Base-by-base conservation (phyloP, 2,113 vertebrate genomes). In the Muntiacus muntjak region DNA sequence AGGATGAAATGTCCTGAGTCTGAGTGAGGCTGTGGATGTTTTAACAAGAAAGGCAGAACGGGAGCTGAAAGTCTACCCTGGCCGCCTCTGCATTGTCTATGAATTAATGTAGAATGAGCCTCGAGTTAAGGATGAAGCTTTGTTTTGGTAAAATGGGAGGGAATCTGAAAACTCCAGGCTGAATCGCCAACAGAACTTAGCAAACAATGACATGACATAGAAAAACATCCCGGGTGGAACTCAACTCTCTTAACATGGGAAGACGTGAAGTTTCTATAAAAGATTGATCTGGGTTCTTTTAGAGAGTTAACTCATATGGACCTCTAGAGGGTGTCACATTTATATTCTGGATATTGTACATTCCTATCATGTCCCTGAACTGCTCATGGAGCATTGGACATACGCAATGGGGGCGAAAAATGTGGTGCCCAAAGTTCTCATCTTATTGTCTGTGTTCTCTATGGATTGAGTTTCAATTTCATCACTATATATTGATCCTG, bases 41-140 rank as follows among this genome's bases (percentile, higher is more conserved):
- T 84, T 81, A 94, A 85, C 33, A 52, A 91, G 86, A 54, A 55
- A 96, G 84, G 28, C 52, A 88, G 78, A 86, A 86, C 2, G 71
- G 50, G 58, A 62, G 7, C 25, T 50, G 30, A 3, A 84, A 43
- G 33, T 90, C 84, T 79, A 54, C 79, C 23, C 23, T 30, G 26
- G 47, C 43, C 58, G 12, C 60, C 9, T 92, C 81, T 78, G 45
- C 21, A 25, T 52, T 88, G 76, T 47, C 82, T 57, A 30, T 58
- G 74, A 36, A 52, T 92, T 89, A 67, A 82, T 83, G 45, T 15
- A n/a, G 50, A n/a, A 67, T 26, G 47, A 55, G 58, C 40, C 54
- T 54, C 50, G 17, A 17, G 76, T 64, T 89, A 71, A 79, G 62
- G 43, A 33, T 50, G 40, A 26, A 79, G 60, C 25, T 58, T 87